A percentile compares a stretch with the other conserved stretches of the same genome.
Evolutionary conservation across 1,140 invertebrate genomes (phyloP).

Genomic region (Subanguina moxae): DNA sequence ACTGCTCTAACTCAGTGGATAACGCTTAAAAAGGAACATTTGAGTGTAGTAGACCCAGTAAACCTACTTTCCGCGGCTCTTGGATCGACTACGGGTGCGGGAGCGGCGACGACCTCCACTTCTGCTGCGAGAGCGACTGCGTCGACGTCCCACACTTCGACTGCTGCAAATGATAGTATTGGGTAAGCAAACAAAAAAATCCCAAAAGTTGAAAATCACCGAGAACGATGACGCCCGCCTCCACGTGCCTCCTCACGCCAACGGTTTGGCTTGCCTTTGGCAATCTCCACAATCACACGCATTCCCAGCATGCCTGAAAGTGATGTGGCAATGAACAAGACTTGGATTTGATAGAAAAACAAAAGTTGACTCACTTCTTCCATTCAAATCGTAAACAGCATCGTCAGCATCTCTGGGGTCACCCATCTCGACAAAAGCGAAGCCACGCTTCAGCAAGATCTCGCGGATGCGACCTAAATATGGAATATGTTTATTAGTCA

Average conservation of each 20-base stretch:
- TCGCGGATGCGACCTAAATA: constrained; percentile 38
- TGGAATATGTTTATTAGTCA: no score
- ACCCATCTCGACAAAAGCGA: constrained; percentile 39
- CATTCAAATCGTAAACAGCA: constrained; percentile 47
- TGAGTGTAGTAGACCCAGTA: no score
- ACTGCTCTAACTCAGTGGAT: no score
- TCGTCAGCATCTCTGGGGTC: constrained; percentile 40
- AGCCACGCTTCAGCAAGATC: constrained; percentile 46
- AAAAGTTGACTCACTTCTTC: constrained; percentile 9
- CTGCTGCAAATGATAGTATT: not conserved
- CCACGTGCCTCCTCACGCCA: not conserved
- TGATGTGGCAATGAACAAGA: no score
- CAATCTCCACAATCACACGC: constrained; percentile 43
- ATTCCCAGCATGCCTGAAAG: constrained; percentile 5
- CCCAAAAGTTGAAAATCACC: not conserved
- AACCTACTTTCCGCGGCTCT: constrained; percentile 10
- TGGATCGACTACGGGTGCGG: constrained; percentile 13
- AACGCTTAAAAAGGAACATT: no score
- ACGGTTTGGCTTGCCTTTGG: constrained; percentile 40
- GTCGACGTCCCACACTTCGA: constrained; percentile 25
- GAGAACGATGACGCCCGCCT: constrained; percentile 26
- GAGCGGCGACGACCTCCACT: constrained; percentile 13
- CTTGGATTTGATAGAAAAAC: no score
- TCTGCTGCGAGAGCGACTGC: constrained; percentile 22
- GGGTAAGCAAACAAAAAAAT: not conserved